phyloP scores from a whole-genome alignment of 2,797 vertebrate genomes.

The Kryptolebias ocellatus region DNA sequence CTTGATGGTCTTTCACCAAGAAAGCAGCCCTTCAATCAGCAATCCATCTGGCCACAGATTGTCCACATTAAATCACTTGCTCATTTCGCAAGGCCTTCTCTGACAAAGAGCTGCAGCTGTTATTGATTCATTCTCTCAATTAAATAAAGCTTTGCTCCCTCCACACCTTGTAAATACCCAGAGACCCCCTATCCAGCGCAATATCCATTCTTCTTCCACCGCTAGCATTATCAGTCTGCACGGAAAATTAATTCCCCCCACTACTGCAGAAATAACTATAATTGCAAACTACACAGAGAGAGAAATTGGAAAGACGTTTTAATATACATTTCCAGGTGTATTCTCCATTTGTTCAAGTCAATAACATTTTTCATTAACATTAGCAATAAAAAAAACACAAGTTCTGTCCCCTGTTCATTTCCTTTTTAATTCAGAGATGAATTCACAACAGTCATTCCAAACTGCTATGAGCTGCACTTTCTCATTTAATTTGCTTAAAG shows the following conservation, averaged over 20 bases:
- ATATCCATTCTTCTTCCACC: constrained; percentile 82
- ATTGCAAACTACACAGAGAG: constrained; percentile 85
- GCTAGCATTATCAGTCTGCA: constrained; percentile 85
- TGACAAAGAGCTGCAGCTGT: constrained; percentile 80
- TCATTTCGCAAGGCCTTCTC: constrained; percentile 79
- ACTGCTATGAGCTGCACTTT: constrained; percentile 78
- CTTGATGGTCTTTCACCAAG: constrained; percentile 33
- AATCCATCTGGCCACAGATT: constrained; percentile 58
- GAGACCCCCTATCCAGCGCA: constrained; percentile 86
- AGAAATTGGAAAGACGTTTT: constrained; percentile 87
- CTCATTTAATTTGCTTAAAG: constrained; percentile 83
- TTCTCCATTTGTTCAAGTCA: constrained; percentile 87
- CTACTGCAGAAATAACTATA: constrained; percentile 87
- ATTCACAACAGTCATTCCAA: constrained; percentile 76
- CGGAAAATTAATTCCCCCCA: constrained; percentile 86
- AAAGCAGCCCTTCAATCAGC: constrained; percentile 66
- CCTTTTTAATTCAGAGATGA: constrained; percentile 84
- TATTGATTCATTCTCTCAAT: constrained; percentile 89
- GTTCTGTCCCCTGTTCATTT: constrained; percentile 79
- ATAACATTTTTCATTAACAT: constrained; percentile 89
- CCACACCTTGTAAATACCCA: constrained; percentile 84
- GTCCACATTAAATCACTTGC: constrained; percentile 82
- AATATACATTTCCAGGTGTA: constrained; percentile 90
- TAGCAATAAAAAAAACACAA: constrained; percentile 78
- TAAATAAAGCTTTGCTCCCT: constrained; percentile 86